Evolutionary conservation across 1,140 invertebrate species (phyloP), one percentile per base, ranked within the genome.

Genomic region (Copidosoma floridanum): DNA sequence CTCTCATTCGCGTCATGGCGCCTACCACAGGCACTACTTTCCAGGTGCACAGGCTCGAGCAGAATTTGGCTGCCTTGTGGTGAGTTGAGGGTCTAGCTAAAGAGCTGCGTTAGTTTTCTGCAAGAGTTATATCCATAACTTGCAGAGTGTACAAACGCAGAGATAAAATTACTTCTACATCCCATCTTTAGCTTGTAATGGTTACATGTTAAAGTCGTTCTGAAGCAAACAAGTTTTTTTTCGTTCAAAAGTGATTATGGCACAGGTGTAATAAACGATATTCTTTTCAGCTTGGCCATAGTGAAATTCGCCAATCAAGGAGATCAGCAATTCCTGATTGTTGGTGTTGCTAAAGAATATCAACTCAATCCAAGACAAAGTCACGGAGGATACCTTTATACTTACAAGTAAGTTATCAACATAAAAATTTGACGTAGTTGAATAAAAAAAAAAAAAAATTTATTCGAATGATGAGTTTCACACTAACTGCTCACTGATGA

Each of bases 11-110:
- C 46, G 88, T 99, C 35, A 88, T 99, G 65, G 92, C 97, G 73
- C 94, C 97, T 27, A 90, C 90, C 38, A 73, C 76, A 26, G 90
- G 95, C 63, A 44, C 89, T 86, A 94, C 92, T 0, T 81, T 93
- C 46, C 88, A 92, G 69, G 85, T 88, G 57, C 82, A 96, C 53
- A 83, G 90, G 43, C 81, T 99, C 2, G 93, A 95, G 61, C 97
- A 99, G 77, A 99, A 99, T 82, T 93, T 99, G 76, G 95, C 97
- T 12, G 96, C 97, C 0, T 84, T 95, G 71, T 93, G 94, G 83
- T 88, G 85, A 67, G 75, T 86, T 55, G 6, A 32, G 12, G 6
- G 12, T 8, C 12, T 32, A 32, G 29, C 6, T 32, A 12, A 32
- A 32, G n/a, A n/a, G n/a, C n/a, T n/a, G n/a, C n/a, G n/a, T n/a